phyloP scores from a whole-genome alignment of 2,888 invertebrate genomes.

The Cheilosia variabilis region DNA sequence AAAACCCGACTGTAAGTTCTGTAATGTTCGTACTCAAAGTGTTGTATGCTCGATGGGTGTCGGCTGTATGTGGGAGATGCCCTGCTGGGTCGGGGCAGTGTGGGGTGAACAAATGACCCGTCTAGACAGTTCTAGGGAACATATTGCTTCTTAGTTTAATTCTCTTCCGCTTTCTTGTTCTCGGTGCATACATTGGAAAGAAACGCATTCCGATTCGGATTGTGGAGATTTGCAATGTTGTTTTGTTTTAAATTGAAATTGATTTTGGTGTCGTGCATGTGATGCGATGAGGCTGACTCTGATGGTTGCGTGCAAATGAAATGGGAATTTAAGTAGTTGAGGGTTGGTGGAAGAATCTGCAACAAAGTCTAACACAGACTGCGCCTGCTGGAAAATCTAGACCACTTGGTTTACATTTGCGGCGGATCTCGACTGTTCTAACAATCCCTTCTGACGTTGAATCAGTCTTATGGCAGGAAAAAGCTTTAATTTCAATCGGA shows the following conservation, averaged over 20 bases:
- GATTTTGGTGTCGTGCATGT: neutral
- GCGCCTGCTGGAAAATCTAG: no score
- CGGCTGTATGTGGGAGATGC: neutral
- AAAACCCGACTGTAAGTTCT: slow-evolving; percentile 5
- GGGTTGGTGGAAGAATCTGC: no score
- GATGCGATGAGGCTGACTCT: neutral
- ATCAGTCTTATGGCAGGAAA: no score
- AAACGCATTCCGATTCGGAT: slow-evolving; percentile 29
- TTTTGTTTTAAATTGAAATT: slow-evolving; percentile 4
- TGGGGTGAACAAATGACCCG: slow-evolving; percentile 51
- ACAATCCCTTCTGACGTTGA: no score
- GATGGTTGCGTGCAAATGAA: no score
- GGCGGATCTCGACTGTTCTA: no score
- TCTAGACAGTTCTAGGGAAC: slow-evolving; percentile 61
- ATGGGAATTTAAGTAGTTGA: neutral
- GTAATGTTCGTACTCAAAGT: slow-evolving; percentile 13
- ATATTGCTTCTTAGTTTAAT: slow-evolving; percentile 42
- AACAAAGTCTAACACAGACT: no score
- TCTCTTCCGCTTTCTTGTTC: neutral
- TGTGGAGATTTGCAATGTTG: neutral
- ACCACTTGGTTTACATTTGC: no score
- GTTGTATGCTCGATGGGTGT: neutral
- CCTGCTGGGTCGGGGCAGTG: slow-evolving; percentile 8
- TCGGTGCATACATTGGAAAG: neutral
- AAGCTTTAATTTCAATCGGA: no score